Percentiles rank a stretch among this genome's conserved stretches.
Conservation (phyloP, 2,888 invertebrate species). For the Andrena flavipes region DNA sequence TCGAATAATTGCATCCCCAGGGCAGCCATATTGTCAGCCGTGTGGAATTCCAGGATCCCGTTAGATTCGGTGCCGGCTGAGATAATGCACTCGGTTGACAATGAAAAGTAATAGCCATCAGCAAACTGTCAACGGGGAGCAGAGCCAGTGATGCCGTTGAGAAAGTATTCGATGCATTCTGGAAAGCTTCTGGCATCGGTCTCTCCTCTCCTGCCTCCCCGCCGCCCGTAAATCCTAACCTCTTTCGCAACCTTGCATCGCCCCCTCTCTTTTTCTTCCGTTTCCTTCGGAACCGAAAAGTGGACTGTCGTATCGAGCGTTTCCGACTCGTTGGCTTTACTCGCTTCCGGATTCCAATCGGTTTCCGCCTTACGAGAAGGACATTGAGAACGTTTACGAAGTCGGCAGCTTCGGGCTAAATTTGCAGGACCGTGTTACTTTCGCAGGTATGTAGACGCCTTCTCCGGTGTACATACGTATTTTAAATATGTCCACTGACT, state of each 20-base stretch:
- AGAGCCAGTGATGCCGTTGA: conserved; percentile 15
- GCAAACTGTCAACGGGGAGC: conserved; percentile 47
- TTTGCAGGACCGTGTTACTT: conserved; percentile 27
- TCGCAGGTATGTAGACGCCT: not conserved
- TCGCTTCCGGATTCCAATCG: conserved; percentile 72
- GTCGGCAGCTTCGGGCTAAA: conserved; percentile 53
- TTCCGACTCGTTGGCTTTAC: conserved; percentile 70
- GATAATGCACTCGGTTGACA: conserved; percentile 42
- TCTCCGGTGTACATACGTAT: conserved; percentile 18
- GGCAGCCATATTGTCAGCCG: conserved; percentile 4
- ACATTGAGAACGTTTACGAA: conserved; percentile 59
- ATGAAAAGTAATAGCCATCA: conserved; percentile 64
- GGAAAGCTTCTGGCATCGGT: conserved; percentile 35
- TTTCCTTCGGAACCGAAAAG: conserved; percentile 48
- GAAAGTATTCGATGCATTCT: conserved; percentile 52
- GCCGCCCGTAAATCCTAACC: conserved; percentile 22
- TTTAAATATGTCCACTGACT: not conserved
- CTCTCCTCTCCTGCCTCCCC: conserved; percentile 13
- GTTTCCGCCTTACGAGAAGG: conserved; percentile 61
- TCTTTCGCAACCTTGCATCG: conserved; percentile 29
- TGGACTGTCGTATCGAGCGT: conserved; percentile 70
- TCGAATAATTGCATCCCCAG: conserved; percentile 34
- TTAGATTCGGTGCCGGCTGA: not conserved
- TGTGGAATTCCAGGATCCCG: conserved; percentile 17
- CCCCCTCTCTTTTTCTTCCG: conserved; percentile 27